Conservation (phyloP, 2,797 vertebrate species). For the Holocentrus rufus region DNA sequence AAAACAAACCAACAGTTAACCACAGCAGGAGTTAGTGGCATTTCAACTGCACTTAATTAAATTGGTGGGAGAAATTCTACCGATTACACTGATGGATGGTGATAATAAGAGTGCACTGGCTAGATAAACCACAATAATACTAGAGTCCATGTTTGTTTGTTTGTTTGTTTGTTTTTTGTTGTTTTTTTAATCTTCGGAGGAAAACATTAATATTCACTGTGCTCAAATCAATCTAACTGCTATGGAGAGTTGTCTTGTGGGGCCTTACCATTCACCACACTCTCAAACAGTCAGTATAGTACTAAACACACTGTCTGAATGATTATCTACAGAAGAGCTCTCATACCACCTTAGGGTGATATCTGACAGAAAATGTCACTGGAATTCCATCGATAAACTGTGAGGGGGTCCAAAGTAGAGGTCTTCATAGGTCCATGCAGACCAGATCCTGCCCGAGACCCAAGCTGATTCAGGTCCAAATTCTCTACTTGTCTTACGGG, state of each 20-base stretch:
- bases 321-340: conserved; percentile 43
- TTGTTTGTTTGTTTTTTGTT: too few species aligned
- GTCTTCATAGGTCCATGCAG: too few species aligned
- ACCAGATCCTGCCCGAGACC: too few species aligned
- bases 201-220: conserved; percentile 14
- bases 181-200: too few species aligned
- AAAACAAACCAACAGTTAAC: conserved; percentile 57
- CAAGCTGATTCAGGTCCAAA: too few species aligned
- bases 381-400: conserved; percentile 18
- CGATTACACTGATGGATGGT: conserved; percentile 43
- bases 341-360: conserved; percentile 4
- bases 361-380: conserved; percentile 30
- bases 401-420: conserved; percentile 16
- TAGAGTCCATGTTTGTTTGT: neutral
- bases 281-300: conserved; percentile 18
- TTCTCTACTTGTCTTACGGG: too few species aligned
- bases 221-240: conserved; percentile 10
- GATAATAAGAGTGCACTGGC: conserved; percentile 36
- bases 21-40: conserved; percentile 33
- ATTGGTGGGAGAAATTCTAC: conserved; percentile 26
- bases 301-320: conserved; percentile 22
- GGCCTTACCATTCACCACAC: conserved; percentile 5
- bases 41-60: conserved; percentile 44
- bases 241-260: conserved; percentile 3
- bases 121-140: conserved; percentile 18